Evolutionary conservation across 2,888 invertebrate species (phyloP).

Genomic region (Patella pellucida): DNA sequence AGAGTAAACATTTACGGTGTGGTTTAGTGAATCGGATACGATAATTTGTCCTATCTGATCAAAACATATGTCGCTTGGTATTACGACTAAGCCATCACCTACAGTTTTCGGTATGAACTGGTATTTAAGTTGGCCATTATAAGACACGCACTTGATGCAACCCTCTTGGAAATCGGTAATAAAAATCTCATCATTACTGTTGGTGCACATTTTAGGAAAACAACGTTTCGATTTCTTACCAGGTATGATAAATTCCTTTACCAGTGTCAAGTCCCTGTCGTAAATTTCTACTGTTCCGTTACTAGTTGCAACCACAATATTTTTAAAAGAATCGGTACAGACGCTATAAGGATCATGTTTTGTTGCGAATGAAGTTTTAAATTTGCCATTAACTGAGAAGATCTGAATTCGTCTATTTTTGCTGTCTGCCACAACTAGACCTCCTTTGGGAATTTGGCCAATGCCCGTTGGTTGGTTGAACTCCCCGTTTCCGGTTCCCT

Average conservation of each 20-base stretch:
- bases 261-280: slow-evolving; percentile 46
- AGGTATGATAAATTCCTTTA: slow-evolving; percentile 29
- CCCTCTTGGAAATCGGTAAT: slow-evolving; percentile 55
- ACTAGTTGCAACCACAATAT: slow-evolving; percentile 55
- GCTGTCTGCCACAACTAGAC: slow-evolving; percentile 64
- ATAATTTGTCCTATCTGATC: slow-evolving; percentile 56
- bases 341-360: slow-evolving; percentile 53
- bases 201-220: slow-evolving; percentile 46
- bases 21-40: slow-evolving; percentile 61
- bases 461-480: slow-evolving; percentile 64
- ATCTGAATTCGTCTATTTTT: slow-evolving; percentile 61
- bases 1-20: slow-evolving; percentile 61
- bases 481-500: slow-evolving; percentile 51
- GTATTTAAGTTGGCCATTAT: slow-evolving; percentile 50
- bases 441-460: slow-evolving; percentile 58
- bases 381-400: slow-evolving; percentile 48
- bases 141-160: slow-evolving; percentile 51
- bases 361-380: slow-evolving; percentile 50
- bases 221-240: slow-evolving; percentile 22
- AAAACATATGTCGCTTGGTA: slow-evolving; percentile 57
- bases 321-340: slow-evolving; percentile 51
- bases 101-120: slow-evolving; percentile 51
- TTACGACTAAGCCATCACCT: slow-evolving; percentile 49
- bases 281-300: slow-evolving; percentile 53
- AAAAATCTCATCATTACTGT: slow-evolving; percentile 55